These are phyloP conservation scores for Oryzias celebensis DNA, from an alignment of 2,113 vertebrate genomes.

Conservation along the genomic window DNA sequence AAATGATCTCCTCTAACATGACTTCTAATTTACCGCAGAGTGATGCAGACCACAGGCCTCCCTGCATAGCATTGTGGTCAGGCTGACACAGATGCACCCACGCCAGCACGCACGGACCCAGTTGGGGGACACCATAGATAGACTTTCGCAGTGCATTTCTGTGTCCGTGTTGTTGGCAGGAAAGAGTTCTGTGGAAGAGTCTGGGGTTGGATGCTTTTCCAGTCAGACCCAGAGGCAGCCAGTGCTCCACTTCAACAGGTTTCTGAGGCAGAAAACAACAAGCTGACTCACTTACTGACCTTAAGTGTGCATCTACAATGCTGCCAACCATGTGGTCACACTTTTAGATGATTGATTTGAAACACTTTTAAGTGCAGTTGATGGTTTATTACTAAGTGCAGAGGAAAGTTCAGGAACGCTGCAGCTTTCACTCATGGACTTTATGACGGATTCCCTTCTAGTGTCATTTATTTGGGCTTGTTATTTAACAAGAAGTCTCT, in stretches of 20 bases:
- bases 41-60: constrained; percentile 53
- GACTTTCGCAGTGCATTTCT: constrained; percentile 14
- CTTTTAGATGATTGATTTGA: not conserved
- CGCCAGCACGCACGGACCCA: constrained; percentile 3
- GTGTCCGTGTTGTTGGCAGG: constrained; percentile 20
- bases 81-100: constrained; percentile 29
- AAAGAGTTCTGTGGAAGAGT: constrained; percentile 48
- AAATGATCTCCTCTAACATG: constrained; percentile 58
- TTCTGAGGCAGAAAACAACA: constrained; percentile 53
- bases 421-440: too few species aligned
- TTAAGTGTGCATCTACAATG: constrained; percentile 24
- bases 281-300: constrained; percentile 59
- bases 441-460: too few species aligned
- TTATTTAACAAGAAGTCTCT: too few species aligned
- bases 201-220: constrained; percentile 57
- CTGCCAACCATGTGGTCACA: constrained; percentile 7
- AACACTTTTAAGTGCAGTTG: constrained; percentile 7
- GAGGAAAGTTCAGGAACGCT: too few species aligned
- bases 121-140: constrained; percentile 28
- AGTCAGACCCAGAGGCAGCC: constrained; percentile 61
- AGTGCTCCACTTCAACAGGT: constrained; percentile 56
- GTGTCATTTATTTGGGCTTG: too few species aligned
- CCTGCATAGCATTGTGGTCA: constrained; percentile 52
- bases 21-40: constrained; percentile 67
- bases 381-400: not conserved